Evolutionary conservation across 2,113 vertebrate genomes (phyloP).

Genomic region (Hemiscyllium ocellatum): DNA sequence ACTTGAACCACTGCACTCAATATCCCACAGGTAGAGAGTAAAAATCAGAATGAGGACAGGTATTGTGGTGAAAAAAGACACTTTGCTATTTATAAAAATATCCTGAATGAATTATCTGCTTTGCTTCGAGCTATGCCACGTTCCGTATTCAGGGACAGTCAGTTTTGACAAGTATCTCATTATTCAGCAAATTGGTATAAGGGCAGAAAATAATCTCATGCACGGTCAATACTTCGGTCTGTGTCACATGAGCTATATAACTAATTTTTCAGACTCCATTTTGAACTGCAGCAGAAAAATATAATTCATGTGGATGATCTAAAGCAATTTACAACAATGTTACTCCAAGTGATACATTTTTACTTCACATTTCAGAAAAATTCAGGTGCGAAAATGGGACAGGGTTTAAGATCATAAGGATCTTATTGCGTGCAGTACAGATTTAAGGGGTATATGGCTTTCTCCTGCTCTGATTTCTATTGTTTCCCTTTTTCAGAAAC

Average conservation of each 20-base stretch:
- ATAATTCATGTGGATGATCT: background rate
- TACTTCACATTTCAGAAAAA: background rate
- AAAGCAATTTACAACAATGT: background rate
- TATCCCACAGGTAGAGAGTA: background rate
- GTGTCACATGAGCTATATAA: conserved; percentile 5
- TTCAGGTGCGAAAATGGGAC: too few relatives aligned
- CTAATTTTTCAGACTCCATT: background rate
- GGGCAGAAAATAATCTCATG: conserved; percentile 25
- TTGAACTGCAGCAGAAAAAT: background rate
- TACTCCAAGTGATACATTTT: background rate
- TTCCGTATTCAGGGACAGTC: conserved; percentile 17
- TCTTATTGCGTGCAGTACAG: too few relatives aligned
- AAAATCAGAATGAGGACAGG: conserved; percentile 1
- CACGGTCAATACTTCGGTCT: background rate
- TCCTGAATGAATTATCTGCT: conserved; percentile 17
- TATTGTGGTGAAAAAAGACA: background rate
- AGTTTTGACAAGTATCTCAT: conserved; percentile 35
- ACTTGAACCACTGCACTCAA: background rate
- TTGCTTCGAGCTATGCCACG: background rate
- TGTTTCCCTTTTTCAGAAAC: too few relatives aligned
- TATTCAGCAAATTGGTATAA: conserved; percentile 17
- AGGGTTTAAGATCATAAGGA: too few relatives aligned
- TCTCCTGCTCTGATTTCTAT: too few relatives aligned
- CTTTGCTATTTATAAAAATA: background rate
- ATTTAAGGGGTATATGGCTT: too few relatives aligned